Base-by-base conservation (phyloP, 2,888 invertebrate species). In the Drosophila affinis region DNA sequence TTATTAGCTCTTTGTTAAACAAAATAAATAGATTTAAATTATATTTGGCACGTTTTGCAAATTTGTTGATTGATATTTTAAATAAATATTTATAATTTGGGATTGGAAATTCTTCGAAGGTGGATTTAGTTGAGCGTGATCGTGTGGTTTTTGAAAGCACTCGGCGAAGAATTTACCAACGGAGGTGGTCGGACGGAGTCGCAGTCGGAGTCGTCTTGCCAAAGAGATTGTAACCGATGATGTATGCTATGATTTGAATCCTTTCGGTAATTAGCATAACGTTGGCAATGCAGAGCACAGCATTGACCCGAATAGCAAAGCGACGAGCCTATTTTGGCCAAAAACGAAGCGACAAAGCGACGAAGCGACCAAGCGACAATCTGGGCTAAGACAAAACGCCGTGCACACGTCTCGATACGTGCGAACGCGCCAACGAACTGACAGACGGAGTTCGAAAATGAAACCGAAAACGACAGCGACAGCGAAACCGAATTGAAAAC, bases 181-280 rank as follows among this genome's bases (percentile, higher is more conserved):
- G 67, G 73, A 44, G 45, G 44, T 29, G 62, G 56, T 46, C 56
- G 56, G 52, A 52, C 55, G 72, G 55, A 63, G 61, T 47, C 63
- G 64, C 60, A 79, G 76, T 73, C 68, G 71, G 74, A 67, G 74
- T 76, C 72, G 77, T 81, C 79, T 90, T 91, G 90, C 91, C 90
- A 79, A 90, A 91, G 75, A 91, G 87, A 90, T 91, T 89, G 82
- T 91, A 91, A 90, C 91, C 91, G 90, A 91, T 91, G 82, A 90
- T 88, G 84, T 86, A 87, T 79, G 79, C 84, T 89, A 81, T 91
- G 86, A 89, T 83, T 84, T 89, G 91, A 62, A 90, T 89, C 87
- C 83, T 90, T 91, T 91, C 89, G 77, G 90, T 87, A 82, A 79
- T 90, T 86, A 91, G 91, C 91, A 91, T 91, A 86, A 91, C 90